phyloP scores from a whole-genome alignment of 2,797 vertebrate genomes.

The Nannoperca obscura region DNA sequence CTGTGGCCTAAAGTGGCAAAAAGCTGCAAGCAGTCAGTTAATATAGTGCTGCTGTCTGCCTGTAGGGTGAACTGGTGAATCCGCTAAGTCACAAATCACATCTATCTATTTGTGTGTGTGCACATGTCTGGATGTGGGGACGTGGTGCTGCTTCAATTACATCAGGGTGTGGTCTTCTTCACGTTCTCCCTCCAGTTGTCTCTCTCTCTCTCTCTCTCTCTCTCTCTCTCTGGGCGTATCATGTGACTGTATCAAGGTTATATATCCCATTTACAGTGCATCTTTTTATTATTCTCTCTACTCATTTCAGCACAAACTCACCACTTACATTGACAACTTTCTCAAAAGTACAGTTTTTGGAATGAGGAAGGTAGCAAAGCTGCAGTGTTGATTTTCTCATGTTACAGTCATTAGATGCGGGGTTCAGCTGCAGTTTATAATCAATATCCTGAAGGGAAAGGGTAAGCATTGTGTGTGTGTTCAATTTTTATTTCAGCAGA shows the following conservation, averaged over 20 bases:
- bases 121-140: neutral
- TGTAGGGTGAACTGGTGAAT: constrained; percentile 17
- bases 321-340: neutral
- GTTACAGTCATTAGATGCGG: constrained; percentile 36
- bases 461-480: constrained; percentile 3
- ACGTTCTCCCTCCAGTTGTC: constrained; percentile 31
- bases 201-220: constrained; percentile 51
- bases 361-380: constrained; percentile 13
- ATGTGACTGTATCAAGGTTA: constrained; percentile 61
- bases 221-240: constrained; percentile 51
- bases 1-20: constrained; percentile 31
- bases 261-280: constrained; percentile 22
- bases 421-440: constrained; percentile 52
- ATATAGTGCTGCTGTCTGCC: constrained; percentile 34
- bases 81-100: constrained; percentile 42
- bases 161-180: constrained; percentile 57
- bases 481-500: too few relatives aligned
- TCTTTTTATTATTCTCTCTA: constrained; percentile 11
- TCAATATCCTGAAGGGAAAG: constrained; percentile 40
- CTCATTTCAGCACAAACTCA: neutral
- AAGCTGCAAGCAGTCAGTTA: constrained; percentile 47
- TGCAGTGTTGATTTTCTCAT: constrained; percentile 30
- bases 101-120: constrained; percentile 25
- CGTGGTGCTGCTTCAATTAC: neutral
- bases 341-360: neutral